These are phyloP conservation scores for Prosapia bicincta DNA, from an alignment of 2,888 invertebrate species.

Conservation along the genomic window DNA sequence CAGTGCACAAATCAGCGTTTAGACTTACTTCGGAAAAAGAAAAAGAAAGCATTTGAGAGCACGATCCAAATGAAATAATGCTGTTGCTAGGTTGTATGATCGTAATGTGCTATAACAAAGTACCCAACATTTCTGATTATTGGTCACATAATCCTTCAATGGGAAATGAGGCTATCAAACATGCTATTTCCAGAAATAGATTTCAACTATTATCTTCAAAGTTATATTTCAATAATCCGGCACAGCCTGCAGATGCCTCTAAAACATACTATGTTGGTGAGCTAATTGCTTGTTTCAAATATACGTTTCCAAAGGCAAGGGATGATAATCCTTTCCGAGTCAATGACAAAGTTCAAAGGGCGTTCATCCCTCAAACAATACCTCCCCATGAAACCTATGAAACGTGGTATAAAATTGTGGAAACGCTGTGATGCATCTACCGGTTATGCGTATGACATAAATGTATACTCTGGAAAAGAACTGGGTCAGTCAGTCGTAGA, in stretches of 20 bases:
- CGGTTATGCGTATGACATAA: too few relatives aligned
- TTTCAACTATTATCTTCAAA: constrained; percentile 33
- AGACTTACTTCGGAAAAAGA: constrained; percentile 17
- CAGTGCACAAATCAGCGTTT: constrained; percentile 26
- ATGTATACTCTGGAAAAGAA: constrained; percentile 31
- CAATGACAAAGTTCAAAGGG: too few relatives aligned
- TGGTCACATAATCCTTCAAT: constrained; percentile 31
- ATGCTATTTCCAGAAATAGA: constrained; percentile 33
- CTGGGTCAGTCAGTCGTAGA: background rate
- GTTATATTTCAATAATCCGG: constrained; percentile 34
- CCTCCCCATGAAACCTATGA: too few relatives aligned
- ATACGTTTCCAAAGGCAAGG: too few relatives aligned
- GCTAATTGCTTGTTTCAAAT: constrained; percentile 34
- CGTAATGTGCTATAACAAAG: constrained; percentile 29
- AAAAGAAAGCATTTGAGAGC: background rate
- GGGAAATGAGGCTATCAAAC: constrained; percentile 34
- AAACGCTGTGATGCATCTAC: too few relatives aligned
- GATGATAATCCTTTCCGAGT: too few relatives aligned
- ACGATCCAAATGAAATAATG: constrained; percentile 27
- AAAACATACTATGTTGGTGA: constrained; percentile 35
- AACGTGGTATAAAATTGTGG: too few relatives aligned
- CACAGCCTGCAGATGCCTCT: constrained; percentile 29
- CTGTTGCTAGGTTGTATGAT: constrained; percentile 23
- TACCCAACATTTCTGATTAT: constrained; percentile 29
- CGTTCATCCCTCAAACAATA: too few relatives aligned